phyloP scores from a whole-genome alignment of 2,888 invertebrate species.

The Priocnemis perturbator region DNA sequence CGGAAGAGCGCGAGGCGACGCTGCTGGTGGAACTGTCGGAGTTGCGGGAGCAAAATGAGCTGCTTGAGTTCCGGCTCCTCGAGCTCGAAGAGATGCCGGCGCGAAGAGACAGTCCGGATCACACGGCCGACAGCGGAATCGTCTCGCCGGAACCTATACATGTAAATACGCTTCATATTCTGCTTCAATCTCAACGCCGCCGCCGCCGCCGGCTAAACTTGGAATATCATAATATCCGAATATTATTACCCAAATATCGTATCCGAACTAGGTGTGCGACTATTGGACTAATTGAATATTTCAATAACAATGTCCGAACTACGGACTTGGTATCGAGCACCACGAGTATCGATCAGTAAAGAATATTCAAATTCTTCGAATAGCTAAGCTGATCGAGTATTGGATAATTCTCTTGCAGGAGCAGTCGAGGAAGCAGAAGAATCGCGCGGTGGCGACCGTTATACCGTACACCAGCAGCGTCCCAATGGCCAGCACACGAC shows the following conservation, averaged over 20 bases:
- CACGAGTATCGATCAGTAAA: too few species aligned
- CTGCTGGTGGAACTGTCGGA: slow-evolving; percentile 83
- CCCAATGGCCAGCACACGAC: slow-evolving; percentile 20
- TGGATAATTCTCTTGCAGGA: slow-evolving; percentile 55
- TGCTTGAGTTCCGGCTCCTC: slow-evolving; percentile 86
- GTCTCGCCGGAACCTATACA: slow-evolving; percentile 77
- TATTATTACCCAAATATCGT: too few species aligned
- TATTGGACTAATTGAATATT: too few species aligned
- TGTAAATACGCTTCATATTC: slow-evolving; percentile 57
- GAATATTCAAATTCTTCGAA: not conserved
- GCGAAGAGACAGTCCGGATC: slow-evolving; percentile 59
- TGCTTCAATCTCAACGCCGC: not conserved
- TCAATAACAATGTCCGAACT: too few species aligned
- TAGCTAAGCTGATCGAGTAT: too few species aligned
- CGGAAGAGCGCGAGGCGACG: slow-evolving; percentile 78
- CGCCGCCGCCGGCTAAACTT: too few species aligned
- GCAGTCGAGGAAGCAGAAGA: slow-evolving; percentile 60
- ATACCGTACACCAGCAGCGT: slow-evolving; percentile 62
- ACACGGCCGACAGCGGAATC: slow-evolving; percentile 62
- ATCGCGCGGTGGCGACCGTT: slow-evolving; percentile 66
- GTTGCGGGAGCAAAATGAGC: slow-evolving; percentile 86
- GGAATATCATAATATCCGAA: slow-evolving; percentile 1
- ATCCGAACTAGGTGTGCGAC: too few species aligned
- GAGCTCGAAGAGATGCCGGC: slow-evolving; percentile 81
- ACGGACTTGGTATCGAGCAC: too few species aligned